Evolutionary conservation across 2,113 vertebrate genomes (phyloP).

Genomic region (Pluvialis apricaria): DNA sequence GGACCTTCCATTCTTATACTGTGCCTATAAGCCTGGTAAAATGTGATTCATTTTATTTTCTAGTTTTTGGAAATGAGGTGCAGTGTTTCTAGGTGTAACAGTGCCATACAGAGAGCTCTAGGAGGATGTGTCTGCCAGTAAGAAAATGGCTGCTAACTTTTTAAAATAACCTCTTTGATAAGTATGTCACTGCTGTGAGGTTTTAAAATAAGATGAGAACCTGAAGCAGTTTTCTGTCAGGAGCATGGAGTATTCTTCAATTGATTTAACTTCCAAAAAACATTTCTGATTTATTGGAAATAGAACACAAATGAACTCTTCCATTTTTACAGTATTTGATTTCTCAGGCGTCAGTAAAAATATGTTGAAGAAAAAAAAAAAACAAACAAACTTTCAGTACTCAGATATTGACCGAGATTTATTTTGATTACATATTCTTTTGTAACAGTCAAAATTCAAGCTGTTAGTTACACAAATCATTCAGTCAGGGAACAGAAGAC

Average conservation of each 20-base stretch:
- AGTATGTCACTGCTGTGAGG: not conserved
- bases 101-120: not conserved
- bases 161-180: not conserved
- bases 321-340: not conserved
- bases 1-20: not conserved
- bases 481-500: not conserved
- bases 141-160: not conserved
- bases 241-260: not conserved
- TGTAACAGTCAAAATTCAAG: not conserved
- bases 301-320: not conserved
- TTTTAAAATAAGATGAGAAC: not conserved
- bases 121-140: not conserved
- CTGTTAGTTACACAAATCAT: not conserved
- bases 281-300: not conserved
- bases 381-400: not conserved
- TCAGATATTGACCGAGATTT: not conserved
- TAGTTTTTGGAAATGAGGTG: not conserved
- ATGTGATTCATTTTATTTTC: not conserved
- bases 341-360: not conserved
- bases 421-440: not conserved
- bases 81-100: not conserved
- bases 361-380: not conserved
- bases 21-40: not conserved
- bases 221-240: not conserved
- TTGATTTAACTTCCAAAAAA: not conserved